Evolutionary conservation across 2,113 vertebrate genomes (phyloP), one percentile per base, ranked within the genome.

Genomic region (Otolemur garnettii): DNA sequence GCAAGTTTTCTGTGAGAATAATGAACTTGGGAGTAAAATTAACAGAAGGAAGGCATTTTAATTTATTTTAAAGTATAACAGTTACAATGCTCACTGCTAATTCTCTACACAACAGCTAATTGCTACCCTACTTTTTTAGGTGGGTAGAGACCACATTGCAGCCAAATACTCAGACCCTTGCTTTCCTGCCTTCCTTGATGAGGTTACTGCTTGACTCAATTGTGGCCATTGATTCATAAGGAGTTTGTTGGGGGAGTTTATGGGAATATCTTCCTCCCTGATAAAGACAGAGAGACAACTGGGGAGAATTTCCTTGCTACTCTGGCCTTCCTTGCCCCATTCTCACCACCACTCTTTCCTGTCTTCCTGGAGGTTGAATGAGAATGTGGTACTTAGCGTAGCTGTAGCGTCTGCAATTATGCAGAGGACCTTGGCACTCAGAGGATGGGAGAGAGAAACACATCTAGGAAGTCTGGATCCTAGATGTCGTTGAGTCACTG

Each of bases 11-110:
- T 87, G 2, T 66, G 72, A 18, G 24, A 72, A 92, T 24, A 57
- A 81, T 92, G 53, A 94, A 62, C 18, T 68, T 88, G 30, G 33
- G 59, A 78, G 26, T 78, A 10, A 84, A 94, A 28, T 81, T 83
- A 79, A 85, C 13, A 35, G 64, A 89, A 78, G 28, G 19, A 53
- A 81, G 19, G 0, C 14, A 81, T 94, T 88, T 96, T 79, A 60
- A 75, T 68, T 60, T 86, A 82, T 89, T 96, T 95, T 75, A 4
- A 53, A 84, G 93, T 80, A 60, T 17, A 84, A 75, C 53, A 53
- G 19, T 57, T 75, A 12, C 30, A 82, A 68, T 55, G 53, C 33
- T 28, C 35, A 14, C 7, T 78, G 78, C 22, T 90, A 66, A 72
- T 84, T 94, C 18, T 87, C 26, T 59, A 35, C 13, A 78, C 12